phyloP scores from a whole-genome alignment of 2,888 invertebrate genomes.

The Deilephila elpenor region DNA sequence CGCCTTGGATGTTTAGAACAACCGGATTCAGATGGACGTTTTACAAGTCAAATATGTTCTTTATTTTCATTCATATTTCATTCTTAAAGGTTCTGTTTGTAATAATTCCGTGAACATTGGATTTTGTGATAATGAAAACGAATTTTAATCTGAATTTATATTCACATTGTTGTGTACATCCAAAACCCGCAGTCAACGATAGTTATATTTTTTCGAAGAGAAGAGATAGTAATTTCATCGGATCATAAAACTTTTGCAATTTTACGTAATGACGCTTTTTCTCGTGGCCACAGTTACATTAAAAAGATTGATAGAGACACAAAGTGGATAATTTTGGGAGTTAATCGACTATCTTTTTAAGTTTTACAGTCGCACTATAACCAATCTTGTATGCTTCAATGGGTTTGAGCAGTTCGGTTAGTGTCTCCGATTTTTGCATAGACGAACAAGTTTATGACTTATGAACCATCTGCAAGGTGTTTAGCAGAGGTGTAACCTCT shows the following conservation, averaged over 20 bases:
- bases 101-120: too few relatives aligned
- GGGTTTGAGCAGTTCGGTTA: too few relatives aligned
- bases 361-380: background rate
- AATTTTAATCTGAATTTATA: background rate
- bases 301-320: slow-evolving; percentile 25
- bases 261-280: slow-evolving; percentile 16
- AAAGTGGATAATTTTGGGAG: slow-evolving; percentile 13
- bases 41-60: too few relatives aligned
- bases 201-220: slow-evolving; percentile 5
- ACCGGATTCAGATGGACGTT: too few relatives aligned
- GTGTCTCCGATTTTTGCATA: too few relatives aligned
- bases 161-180: background rate
- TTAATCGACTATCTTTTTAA: background rate
- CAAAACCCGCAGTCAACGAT: background rate
- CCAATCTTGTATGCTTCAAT: too few relatives aligned
- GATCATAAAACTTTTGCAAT: slow-evolving; percentile 24
- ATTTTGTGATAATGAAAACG: background rate
- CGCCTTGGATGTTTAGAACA: too few relatives aligned
- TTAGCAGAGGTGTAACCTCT: too few relatives aligned
- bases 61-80: too few relatives aligned
- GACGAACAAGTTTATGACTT: too few relatives aligned
- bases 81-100: too few relatives aligned
- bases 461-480: too few relatives aligned
- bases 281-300: slow-evolving; percentile 18
- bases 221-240: slow-evolving; percentile 18